phyloP scores from a whole-genome alignment of 2,113 vertebrate species.

The Oryctolagus cuniculus region mOryCun1.1 NC_091441.1:6052501-6053000 shows the following conservation, averaged over 20 bases:
- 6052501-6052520: not conserved
- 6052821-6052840: not conserved
- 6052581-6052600: not conserved
- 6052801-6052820: no score
- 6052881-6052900: not conserved
- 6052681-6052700: no score
- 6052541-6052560: not conserved
- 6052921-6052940: no score
- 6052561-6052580: not conserved
- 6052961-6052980: not conserved
- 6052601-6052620: not conserved
- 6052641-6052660: not conserved
- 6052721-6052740: not conserved
- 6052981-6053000: not conserved
- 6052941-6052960: not conserved
- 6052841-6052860: not conserved
- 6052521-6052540: not conserved
- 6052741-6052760: not conserved
- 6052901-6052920: rapidly evolving
- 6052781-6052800: not conserved
- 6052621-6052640: not conserved
- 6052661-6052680: not conserved
- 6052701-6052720: not conserved
- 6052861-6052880: not conserved
- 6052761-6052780: no score